Percentiles rank a stretch among this genome's conserved stretches.
Evolutionary conservation across 2,113 vertebrate species (phyloP).

Genomic region (Lophius piscatorius): DNA sequence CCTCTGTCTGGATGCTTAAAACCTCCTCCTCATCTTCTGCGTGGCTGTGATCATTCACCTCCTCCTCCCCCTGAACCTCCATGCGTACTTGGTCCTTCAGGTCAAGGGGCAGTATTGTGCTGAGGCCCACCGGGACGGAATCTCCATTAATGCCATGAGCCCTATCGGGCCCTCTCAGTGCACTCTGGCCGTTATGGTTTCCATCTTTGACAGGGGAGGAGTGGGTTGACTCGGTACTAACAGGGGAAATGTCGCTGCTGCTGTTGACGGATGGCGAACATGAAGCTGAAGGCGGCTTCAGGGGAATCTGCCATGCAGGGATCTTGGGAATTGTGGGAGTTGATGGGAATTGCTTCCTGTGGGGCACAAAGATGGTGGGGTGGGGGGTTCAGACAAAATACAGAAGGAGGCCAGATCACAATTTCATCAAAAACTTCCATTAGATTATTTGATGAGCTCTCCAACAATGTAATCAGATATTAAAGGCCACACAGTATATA

Average conservation of each 20-base stretch:
- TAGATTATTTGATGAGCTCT: constrained; percentile 18
- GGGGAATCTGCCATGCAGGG: constrained; percentile 94
- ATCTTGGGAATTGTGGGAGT: constrained; percentile 93
- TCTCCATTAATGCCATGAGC: constrained; percentile 78
- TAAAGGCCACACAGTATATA: not conserved
- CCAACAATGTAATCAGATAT: constrained; percentile 6
- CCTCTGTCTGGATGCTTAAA: constrained; percentile 89
- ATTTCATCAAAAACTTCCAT: constrained; percentile 1
- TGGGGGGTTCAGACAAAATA: constrained; percentile 35
- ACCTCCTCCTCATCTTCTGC: constrained; percentile 83
- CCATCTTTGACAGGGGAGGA: constrained; percentile 90
- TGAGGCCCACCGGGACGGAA: constrained; percentile 19
- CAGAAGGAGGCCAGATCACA: constrained; percentile 16
- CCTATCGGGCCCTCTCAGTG: constrained; percentile 64
- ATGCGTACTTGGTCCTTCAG: constrained; percentile 91
- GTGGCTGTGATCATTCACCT: constrained; percentile 74
- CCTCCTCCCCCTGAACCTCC: constrained; percentile 93
- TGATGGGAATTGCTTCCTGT: constrained; percentile 95
- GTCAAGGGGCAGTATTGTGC: constrained; percentile 72
- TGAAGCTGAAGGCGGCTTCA: constrained; percentile 85
- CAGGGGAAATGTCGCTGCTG: constrained; percentile 97
- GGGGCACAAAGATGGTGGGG: constrained; percentile 55
- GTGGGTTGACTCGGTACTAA: constrained; percentile 89
- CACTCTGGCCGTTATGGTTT: constrained; percentile 85
- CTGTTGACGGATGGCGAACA: constrained; percentile 83